A percentile compares a stretch with the other conserved stretches of the same genome.
Conservation (phyloP, 2,888 invertebrate genomes). For the Apantesis nais region DNA sequence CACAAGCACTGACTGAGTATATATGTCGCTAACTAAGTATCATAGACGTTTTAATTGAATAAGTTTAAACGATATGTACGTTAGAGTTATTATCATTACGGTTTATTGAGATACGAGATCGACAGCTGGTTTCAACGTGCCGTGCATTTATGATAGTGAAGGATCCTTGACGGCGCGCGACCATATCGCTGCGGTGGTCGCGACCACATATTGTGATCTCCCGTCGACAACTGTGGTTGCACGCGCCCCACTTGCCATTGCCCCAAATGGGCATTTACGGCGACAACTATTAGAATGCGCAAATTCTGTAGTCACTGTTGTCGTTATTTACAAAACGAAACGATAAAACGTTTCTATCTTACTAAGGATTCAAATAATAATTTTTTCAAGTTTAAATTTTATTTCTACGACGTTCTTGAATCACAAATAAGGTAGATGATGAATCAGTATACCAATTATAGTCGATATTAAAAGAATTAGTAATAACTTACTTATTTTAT, state of each 20-base stretch:
- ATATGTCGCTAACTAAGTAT: background rate
- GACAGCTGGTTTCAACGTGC: constrained; percentile 40
- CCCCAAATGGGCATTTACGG: constrained; percentile 44
- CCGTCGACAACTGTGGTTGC: constrained; percentile 50
- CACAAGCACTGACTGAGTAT: too few relatives aligned
- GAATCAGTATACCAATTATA: background rate
- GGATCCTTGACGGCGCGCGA: constrained; percentile 52
- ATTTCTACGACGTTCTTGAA: background rate
- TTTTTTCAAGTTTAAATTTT: background rate
- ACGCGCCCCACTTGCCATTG: constrained; percentile 48
- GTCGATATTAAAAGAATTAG: too few relatives aligned
- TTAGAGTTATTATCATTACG: constrained; percentile 38
- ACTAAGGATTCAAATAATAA: background rate
- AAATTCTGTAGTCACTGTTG: constrained; percentile 41
- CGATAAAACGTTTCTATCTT: constrained; percentile 29
- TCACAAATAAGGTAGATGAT: background rate
- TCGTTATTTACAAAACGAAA: constrained; percentile 31
- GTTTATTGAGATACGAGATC: constrained; percentile 34
- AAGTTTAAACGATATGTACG: constrained; percentile 21
- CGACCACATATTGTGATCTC: constrained; percentile 55
- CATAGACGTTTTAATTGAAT: background rate
- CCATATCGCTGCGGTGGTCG: constrained; percentile 52
- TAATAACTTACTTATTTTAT: background rate
- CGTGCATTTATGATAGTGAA: constrained; percentile 41
- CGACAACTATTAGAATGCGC: constrained; percentile 32